Conservation (phyloP, 2,113 vertebrate species). For the Phyllostomus discolor region DNA sequence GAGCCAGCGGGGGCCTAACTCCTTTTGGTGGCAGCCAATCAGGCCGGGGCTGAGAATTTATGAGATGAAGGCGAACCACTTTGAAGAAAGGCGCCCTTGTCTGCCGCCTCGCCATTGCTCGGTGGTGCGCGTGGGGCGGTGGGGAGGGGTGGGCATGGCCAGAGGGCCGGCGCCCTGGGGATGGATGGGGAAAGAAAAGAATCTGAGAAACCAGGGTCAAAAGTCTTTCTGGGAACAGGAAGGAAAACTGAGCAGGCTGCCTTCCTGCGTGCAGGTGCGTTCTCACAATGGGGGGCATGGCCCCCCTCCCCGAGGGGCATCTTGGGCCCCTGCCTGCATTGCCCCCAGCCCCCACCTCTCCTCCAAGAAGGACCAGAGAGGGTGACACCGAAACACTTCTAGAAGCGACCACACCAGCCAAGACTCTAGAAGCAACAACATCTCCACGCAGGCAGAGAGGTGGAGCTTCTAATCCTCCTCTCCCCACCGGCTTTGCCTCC, state of each 20-base stretch:
- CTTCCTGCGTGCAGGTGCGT: not conserved
- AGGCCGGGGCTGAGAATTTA: not conserved
- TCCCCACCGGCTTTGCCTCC: not conserved
- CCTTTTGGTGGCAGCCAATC: slow-evolving; percentile 27
- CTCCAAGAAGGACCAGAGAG: not conserved
- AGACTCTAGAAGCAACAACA: not conserved
- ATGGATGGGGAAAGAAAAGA: slow-evolving; percentile 43
- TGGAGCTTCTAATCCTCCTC: not conserved
- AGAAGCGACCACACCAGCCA: not conserved
- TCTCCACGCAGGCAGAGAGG: not conserved
- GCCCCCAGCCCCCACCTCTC: not conserved
- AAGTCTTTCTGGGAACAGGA: slow-evolving; percentile 63
- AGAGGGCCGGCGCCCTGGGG: slow-evolving; percentile 37
- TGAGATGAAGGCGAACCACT: slow-evolving; percentile 33
- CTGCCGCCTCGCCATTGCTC: not conserved
- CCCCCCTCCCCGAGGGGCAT: not conserved
- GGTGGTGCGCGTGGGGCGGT: not conserved
- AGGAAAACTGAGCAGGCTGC: slow-evolving; percentile 5
- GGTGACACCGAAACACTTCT: not conserved
- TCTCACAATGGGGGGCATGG: not conserved
- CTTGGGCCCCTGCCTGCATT: not conserved
- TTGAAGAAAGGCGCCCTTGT: slow-evolving; percentile 58
- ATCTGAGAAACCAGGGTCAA: slow-evolving; percentile 41
- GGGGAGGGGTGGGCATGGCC: slow-evolving; percentile 24
- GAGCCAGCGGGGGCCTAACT: not conserved